Base-by-base conservation (phyloP, 2,888 invertebrate species). In the Pterobdella sp. region DNA sequence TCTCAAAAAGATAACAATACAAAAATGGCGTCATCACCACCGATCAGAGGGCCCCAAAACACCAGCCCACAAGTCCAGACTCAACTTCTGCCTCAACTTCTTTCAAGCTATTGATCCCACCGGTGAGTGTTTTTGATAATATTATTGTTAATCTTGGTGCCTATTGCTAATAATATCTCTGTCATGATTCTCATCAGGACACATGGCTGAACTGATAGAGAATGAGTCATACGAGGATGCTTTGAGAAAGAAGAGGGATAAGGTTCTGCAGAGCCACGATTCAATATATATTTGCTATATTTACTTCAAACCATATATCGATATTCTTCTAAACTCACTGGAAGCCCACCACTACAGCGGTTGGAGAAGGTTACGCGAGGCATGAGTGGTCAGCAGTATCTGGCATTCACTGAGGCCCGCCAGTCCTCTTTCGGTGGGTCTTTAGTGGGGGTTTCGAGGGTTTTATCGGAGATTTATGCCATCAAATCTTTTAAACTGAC, bases 321-420 rank as follows among this genome's bases (percentile, higher is more conserved):
- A n/a, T n/a, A n/a, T 42, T 14, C 10, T 42, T 14, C 10, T 42
- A 42, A 42, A 14, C 7, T 7, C 22, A 42, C 10, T 42, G 22
- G 49, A 14, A 42, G 7, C 22, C 10, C 49, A 42, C 49, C 49
- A 42, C 22, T 35, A 34, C 77, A 84, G 83, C 78, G 84, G 75
- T 82, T 82, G 32, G 83, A 84, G 73, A 73, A 81, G 67, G 78
- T 79, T 74, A 79, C 81, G 1, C 76, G 81, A 64, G 78, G 78
- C 26, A 80, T 84, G 81, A 81, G 81, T 66, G 76, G 79, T 85
- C 79, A 85, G 85, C 77, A 85, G 72, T 93, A 93, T 82, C 84
- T 90, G 74, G 90, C 90, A 74, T 93, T 89, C 79, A 88, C 89
- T 79, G 90, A 90, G 84, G 91, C 92, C 0, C 86, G 93, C 70